Evolutionary conservation across 1,140 invertebrate species (phyloP), one percentile per base, ranked within the genome.

Genomic region (Cydia strobilella): DNA sequence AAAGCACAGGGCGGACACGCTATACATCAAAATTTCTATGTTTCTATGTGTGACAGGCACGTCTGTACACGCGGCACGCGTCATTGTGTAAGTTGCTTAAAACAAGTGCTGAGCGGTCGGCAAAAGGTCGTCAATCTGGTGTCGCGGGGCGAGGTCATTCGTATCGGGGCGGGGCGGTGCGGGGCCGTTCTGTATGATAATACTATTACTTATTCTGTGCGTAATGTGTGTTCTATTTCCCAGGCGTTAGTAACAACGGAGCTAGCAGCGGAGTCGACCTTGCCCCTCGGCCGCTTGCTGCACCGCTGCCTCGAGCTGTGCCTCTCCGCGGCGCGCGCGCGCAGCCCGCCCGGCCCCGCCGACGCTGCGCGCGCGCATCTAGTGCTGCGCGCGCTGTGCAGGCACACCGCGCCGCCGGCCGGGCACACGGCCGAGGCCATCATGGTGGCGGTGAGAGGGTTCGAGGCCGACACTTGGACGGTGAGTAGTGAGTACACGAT

Each of bases 371-470:
- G 96, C 83, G 96, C 96, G 54, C 98, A 99, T 93, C 94, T 96
- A 6, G 88, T 98, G 74, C 92, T 99, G 66, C 93, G 98, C 79
- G 95, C 96, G 0, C 88, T 99, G 35, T 97, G 95, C 82, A 94
- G 96, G 72, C 96, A 98, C 88, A 95, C 95, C 35, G 94, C 95
- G 74, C 93, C 99, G 12, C 95, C 25, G 1, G 63, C 63, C 1
- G 13, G 2, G 2, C 63, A 72, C 2, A 39, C 72, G 7, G 76
- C 80, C 20, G 94, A 94, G 84, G 92, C 94, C 0, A 94, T 96
- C 84, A 96, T 96, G 59, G 98, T 99, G 93, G 94, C 96, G 9
- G 94, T 99, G 25, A 89, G 87, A 15, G 96, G 96, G 66, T 97
- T 98, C 78, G 95, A 95, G 75, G 95, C 95, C 15, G 86, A 91